phyloP scores from a whole-genome alignment of 2,888 invertebrate genomes.

The Opisthograptis luteolata region DNA sequence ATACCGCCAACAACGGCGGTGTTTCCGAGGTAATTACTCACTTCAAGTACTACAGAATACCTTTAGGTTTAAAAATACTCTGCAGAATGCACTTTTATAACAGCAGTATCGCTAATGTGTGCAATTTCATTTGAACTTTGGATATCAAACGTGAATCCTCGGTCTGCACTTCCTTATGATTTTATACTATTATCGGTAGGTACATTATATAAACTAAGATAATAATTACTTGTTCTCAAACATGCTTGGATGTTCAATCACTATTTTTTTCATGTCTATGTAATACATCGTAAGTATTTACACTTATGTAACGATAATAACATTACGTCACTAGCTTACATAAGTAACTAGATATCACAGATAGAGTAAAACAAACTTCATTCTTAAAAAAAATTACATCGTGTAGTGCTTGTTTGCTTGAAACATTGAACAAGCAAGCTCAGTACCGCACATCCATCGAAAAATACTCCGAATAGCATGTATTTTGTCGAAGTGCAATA shows the following conservation, averaged over 20 bases:
- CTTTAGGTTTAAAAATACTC: neutral
- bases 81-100: neutral
- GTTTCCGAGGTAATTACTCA: constrained; percentile 90
- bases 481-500: neutral
- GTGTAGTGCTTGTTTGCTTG: neutral
- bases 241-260: too few species aligned
- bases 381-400: neutral
- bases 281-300: neutral
- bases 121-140: neutral
- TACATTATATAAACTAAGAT: too few species aligned
- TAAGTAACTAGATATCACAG: constrained; percentile 16
- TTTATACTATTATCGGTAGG: too few species aligned
- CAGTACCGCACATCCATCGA: too few species aligned
- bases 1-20: constrained; percentile 94
- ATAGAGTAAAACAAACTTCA: too few species aligned
- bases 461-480: too few species aligned
- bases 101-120: neutral
- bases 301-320: too few species aligned
- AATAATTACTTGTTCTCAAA: too few species aligned
- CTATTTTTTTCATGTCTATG: too few species aligned
- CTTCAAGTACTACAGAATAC: neutral
- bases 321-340: constrained; percentile 17
- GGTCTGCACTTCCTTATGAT: too few species aligned
- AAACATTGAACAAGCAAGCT: neutral
- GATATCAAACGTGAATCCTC: too few species aligned